Conservation (phyloP, 2,888 invertebrate species). For the Dexiosoma caninum region DNA sequence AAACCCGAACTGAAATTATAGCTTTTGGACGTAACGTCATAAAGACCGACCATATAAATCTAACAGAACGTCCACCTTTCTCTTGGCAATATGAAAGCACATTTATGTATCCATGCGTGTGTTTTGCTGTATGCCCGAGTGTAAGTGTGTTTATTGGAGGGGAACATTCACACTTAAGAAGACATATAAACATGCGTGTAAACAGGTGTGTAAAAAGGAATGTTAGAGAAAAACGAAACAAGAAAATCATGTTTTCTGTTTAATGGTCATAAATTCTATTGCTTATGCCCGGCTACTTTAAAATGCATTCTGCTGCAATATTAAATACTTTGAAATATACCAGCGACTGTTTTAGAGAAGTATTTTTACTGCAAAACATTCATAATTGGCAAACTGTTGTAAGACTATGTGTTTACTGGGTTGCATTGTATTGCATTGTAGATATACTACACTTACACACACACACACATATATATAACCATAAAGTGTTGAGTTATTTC, state of each 20-base stretch:
- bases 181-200: neutral
- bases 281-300: conserved; percentile 47
- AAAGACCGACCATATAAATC: conserved; percentile 28
- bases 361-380: neutral
- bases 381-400: too few relatives aligned
- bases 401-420: conserved; percentile 8
- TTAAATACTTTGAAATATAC: conserved; percentile 6
- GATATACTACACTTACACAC: neutral
- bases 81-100: neutral
- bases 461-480: neutral
- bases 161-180: too few relatives aligned
- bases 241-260: conserved; percentile 51
- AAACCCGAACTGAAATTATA: conserved; percentile 49
- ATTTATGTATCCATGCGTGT: neutral
- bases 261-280: conserved; percentile 61
- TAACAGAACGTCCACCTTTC: conserved; percentile 35
- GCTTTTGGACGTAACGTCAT: conserved; percentile 28
- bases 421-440: too few relatives aligned
- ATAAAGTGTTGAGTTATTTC: conserved; percentile 4
- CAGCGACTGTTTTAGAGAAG: neutral
- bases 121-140: neutral
- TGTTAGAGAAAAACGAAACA: conserved; percentile 1
- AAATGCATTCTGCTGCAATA: conserved; percentile 3
- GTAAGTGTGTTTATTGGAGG: neutral
- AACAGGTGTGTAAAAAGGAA: conserved; percentile 3